Evolutionary conservation across 2,113 vertebrate species (phyloP).

Genomic region (Tringa solitaria): DNA sequence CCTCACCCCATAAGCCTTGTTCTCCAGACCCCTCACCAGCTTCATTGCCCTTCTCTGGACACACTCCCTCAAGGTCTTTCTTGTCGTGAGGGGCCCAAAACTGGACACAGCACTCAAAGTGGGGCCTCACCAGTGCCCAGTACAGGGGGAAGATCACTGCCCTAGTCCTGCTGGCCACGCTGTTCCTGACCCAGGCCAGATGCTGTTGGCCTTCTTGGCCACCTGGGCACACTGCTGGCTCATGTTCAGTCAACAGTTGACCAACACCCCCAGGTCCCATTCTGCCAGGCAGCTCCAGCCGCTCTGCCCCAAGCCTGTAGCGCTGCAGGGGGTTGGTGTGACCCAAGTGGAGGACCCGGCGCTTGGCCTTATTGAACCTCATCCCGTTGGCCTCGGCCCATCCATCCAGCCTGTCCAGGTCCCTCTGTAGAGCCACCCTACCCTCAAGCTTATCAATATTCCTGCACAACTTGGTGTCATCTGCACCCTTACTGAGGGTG

Average conservation of each 20-base stretch:
- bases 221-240: neutral
- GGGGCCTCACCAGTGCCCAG: neutral
- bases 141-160: neutral
- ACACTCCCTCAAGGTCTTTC: neutral
- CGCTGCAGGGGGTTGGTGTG: neutral
- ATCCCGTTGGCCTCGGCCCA: neutral
- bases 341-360: neutral
- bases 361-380: neutral
- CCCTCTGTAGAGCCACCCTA: neutral
- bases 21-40: neutral
- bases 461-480: neutral
- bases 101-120: neutral
- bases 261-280: neutral
- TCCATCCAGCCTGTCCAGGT: neutral
- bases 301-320: neutral
- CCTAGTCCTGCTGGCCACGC: neutral
- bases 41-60: neutral
- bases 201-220: neutral
- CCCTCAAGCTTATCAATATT: neutral
- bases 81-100: neutral
- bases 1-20: neutral
- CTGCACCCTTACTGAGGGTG: neutral
- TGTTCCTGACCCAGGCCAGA: neutral
- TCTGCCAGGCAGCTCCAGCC: neutral
- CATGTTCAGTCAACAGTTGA: too few species aligned